Evolutionary conservation across 2,888 invertebrate species (phyloP), one percentile per base, ranked within the genome.

Genomic region (Drosophila tripunctata): DNA sequence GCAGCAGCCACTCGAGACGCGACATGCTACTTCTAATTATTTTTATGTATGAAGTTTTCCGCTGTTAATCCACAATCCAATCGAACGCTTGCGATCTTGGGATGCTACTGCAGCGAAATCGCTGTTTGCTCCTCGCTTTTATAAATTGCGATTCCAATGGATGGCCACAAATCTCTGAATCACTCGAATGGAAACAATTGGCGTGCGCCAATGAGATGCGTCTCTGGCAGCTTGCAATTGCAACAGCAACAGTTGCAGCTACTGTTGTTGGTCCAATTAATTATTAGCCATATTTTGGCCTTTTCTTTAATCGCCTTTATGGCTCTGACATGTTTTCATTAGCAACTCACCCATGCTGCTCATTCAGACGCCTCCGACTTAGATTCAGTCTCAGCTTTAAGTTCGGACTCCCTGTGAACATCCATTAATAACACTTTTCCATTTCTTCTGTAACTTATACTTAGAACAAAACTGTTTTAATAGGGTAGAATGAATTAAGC

Each of bases 111-210:
- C 83, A 85, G 85, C 85, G 81, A 85, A 87, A 76, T 70, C 78
- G 78, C 79, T 78, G 72, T 68, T 67, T 63, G 70, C 63, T 48
- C 75, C 65, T 68, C 72, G 88, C 89, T 90, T 90, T 90, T 90
- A 90, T 91, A 89, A 90, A 88, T 80, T 88, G 87, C 63, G 61
- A 50, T 60, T 41, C 45, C 27, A 27, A 40, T 24, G 60, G 19
- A 21, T 40, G 38, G 41, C 44, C 41, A 55, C 43, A 3, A 41
- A 52, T 61, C 61, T 65, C 30, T 14, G 78, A 41, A n/a, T 43
- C 90, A 89, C 83, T 90, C 87, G 73, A 60, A 75, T 75, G 90
- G 89, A 90, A 90, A 89, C 66, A 81, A 75, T 76, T 90, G 76
- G 90, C 90, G 90, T 90, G 90, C 78, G 62, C 69, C 75, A 67